A percentile compares a stretch with the other conserved stretches of the same genome.
phyloP scores from a whole-genome alignment of 2,888 invertebrate species.

The Candidula unifasciata region DNA sequence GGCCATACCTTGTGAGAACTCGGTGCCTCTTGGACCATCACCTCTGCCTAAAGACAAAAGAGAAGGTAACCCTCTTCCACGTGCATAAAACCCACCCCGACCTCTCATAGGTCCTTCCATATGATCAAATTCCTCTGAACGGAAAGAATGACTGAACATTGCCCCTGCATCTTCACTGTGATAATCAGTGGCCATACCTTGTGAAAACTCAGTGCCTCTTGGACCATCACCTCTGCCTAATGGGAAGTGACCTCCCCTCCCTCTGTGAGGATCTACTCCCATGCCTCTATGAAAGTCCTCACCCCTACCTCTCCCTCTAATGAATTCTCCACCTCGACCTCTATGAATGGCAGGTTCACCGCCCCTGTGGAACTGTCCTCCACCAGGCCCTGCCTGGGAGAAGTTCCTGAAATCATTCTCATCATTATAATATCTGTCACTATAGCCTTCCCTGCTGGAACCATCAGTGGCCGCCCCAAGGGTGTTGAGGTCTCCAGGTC shows the following conservation, averaged over 20 bases:
- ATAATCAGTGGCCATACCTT: constrained; percentile 27
- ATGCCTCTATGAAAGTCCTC: constrained; percentile 44
- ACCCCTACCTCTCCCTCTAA: constrained; percentile 34
- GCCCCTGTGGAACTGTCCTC: neutral
- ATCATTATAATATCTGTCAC: neutral
- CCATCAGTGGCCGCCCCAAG: constrained; percentile 26
- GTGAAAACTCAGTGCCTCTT: constrained; percentile 20
- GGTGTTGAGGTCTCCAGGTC: constrained; percentile 18
- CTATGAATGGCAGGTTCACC: constrained; percentile 18
- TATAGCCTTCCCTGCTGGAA: constrained; percentile 20
- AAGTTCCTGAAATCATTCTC: constrained; percentile 9
- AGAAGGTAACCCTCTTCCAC: neutral
- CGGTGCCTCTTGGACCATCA: constrained; percentile 22
- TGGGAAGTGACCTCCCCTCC: constrained; percentile 36
- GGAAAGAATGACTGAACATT: neutral
- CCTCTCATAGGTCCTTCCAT: constrained; percentile 21
- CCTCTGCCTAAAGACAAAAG: constrained; percentile 37
- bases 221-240: constrained; percentile 25
- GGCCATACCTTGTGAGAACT: constrained; percentile 36
- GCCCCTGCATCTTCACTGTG: constrained; percentile 1
- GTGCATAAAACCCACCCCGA: neutral
- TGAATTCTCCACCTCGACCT: constrained; percentile 23
- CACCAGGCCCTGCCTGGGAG: neutral
- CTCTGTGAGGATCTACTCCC: constrained; percentile 40
- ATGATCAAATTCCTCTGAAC: neutral